These are phyloP conservation scores for Paguma larvata DNA, from an alignment of 2,797 vertebrate species.

Conservation along the genomic window DNA sequence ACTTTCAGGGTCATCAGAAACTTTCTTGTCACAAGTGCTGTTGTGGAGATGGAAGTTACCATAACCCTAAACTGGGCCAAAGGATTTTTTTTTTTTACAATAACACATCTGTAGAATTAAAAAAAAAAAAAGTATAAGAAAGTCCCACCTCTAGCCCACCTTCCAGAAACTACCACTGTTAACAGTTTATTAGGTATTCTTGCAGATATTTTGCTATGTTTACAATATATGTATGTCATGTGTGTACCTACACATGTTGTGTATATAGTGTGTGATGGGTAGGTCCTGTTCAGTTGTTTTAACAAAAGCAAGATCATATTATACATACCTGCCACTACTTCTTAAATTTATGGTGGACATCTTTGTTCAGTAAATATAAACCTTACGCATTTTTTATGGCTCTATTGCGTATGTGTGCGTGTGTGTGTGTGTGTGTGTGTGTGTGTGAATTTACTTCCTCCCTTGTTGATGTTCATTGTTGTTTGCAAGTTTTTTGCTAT, in stretches of 20 bases:
- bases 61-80: background rate
- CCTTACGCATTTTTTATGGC: background rate
- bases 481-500: constrained; percentile 36
- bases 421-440: background rate
- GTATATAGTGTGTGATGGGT: background rate
- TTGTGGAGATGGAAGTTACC: background rate
- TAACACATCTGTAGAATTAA: background rate
- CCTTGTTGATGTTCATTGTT: background rate
- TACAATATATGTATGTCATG: background rate
- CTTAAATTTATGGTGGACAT: background rate
- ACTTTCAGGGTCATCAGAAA: background rate
- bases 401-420: background rate
- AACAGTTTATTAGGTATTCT: background rate
- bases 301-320: background rate
- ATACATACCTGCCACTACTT: background rate
- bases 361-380: constrained; percentile 25
- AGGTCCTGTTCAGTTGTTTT: background rate
- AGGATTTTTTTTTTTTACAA: background rate
- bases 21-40: background rate
- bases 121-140: background rate
- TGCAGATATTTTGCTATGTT: constrained; percentile 22
- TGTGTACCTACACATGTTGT: background rate
- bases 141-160: background rate
- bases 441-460: background rate
- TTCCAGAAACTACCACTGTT: background rate